Conservation (phyloP, 2,888 invertebrate species). For the Muschampia plurimacula region DNA sequence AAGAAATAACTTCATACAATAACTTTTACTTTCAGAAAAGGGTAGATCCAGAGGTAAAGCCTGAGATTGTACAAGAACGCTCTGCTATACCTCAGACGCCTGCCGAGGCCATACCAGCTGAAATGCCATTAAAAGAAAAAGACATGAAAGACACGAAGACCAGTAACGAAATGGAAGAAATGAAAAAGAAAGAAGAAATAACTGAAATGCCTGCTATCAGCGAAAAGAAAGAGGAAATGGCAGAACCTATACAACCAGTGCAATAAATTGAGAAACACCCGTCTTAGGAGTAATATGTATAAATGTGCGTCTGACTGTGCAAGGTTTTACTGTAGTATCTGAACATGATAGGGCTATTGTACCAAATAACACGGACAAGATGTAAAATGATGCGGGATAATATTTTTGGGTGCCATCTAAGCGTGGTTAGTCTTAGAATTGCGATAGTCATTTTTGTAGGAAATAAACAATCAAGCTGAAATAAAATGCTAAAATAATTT, state of each 20-base stretch:
- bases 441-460: constrained; percentile 66
- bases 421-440: constrained; percentile 57
- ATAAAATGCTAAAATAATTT: constrained; percentile 23
- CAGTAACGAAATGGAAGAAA: constrained; percentile 47
- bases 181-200: constrained; percentile 49
- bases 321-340: constrained; percentile 43
- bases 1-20: background rate
- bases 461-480: constrained; percentile 59
- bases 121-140: constrained; percentile 45
- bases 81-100: constrained; percentile 55
- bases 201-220: constrained; percentile 24
- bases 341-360: constrained; percentile 62
- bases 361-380: constrained; percentile 70
- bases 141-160: constrained; percentile 44
- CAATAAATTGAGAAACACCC: constrained; percentile 1
- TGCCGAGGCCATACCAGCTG: constrained; percentile 50
- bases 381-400: constrained; percentile 35
- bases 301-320: constrained; percentile 38
- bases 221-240: constrained; percentile 43
- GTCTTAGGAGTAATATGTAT: constrained; percentile 27
- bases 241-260: constrained; percentile 38
- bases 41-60: constrained; percentile 57
- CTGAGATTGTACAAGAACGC: constrained; percentile 57
- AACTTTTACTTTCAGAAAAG: constrained; percentile 44
- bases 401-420: constrained; percentile 32